Conservation (phyloP, 2,797 vertebrate genomes). For the Gallirallus australis region DNA sequence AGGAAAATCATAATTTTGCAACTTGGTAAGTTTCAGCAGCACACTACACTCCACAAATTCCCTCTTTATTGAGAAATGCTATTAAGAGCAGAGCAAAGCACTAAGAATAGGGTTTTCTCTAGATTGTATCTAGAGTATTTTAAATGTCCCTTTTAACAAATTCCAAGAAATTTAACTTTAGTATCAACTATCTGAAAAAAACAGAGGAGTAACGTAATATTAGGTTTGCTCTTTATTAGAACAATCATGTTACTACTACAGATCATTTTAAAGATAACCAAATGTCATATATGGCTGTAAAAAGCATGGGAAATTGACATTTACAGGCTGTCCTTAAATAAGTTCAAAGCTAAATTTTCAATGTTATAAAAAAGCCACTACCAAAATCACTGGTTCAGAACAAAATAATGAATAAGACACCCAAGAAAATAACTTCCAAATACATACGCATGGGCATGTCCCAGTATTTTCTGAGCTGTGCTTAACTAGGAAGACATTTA, state of each 20-base stretch:
- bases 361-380: neutral
- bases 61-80: conserved; percentile 55
- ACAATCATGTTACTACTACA: neutral
- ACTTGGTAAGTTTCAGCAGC: neutral
- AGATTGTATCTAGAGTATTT: conserved; percentile 18
- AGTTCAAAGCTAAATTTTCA: neutral
- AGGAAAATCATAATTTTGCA: conserved; percentile 21
- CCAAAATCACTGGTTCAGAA: neutral
- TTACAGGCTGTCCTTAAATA: neutral
- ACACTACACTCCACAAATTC: conserved; percentile 49
- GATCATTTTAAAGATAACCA: neutral
- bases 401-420: neutral
- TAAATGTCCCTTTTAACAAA: neutral
- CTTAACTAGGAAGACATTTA: neutral
- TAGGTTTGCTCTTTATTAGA: neutral
- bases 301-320: neutral
- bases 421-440: neutral
- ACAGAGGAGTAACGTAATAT: neutral
- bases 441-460: neutral
- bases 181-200: neutral
- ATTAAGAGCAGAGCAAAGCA: conserved; percentile 42
- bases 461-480: neutral
- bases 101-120: conserved; percentile 31
- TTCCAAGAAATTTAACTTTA: conserved; percentile 28
- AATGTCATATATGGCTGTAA: neutral